These are phyloP conservation scores for Rhynchophorus ferrugineus DNA, from an alignment of 1,140 invertebrate genomes.

Conservation along the genomic window DNA sequence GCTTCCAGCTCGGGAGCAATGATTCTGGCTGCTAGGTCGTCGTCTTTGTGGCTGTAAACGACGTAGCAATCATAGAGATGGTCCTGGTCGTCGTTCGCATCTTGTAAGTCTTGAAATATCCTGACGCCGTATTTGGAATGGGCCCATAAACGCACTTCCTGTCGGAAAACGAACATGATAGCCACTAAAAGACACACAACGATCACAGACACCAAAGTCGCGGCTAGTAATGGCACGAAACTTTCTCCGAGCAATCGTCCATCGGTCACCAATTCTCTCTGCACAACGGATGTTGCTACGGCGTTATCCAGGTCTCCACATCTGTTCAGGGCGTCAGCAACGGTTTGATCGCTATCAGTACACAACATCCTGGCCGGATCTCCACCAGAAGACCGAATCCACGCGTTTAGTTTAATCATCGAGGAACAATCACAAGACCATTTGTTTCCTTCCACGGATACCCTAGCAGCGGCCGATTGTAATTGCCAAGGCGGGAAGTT, in stretches of 20 bases:
- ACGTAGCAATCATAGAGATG: slow-evolving; percentile 81
- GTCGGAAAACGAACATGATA: slow-evolving; percentile 66
- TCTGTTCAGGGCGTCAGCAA: slow-evolving; percentile 52
- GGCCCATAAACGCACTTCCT: slow-evolving; percentile 65
- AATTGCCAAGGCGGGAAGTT: slow-evolving; percentile 69
- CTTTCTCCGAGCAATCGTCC: slow-evolving; percentile 48
- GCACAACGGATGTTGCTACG: slow-evolving; percentile 53
- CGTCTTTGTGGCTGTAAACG: slow-evolving; percentile 79
- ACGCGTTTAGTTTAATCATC: slow-evolving; percentile 54
- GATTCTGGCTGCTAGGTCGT: slow-evolving; percentile 68
- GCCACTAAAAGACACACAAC: slow-evolving; percentile 60
- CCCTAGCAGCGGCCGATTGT: slow-evolving; percentile 49
- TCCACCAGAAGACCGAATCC: slow-evolving; percentile 54
- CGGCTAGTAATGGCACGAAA: slow-evolving; percentile 63
- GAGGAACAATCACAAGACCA: slow-evolving; percentile 68
- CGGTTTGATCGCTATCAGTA: slow-evolving; percentile 45
- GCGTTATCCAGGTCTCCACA: slow-evolving; percentile 56
- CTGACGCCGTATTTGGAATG: slow-evolving; percentile 66
- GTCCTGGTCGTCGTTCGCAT: slow-evolving; percentile 54
- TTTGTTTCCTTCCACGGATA: slow-evolving; percentile 60
- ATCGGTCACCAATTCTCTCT: slow-evolving; percentile 50
- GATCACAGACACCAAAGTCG: slow-evolving; percentile 63
- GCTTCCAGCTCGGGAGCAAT: slow-evolving; percentile 74
- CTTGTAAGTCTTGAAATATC: slow-evolving; percentile 54
- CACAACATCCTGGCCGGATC: slow-evolving; percentile 55